These are phyloP conservation scores for Gorilla gorilla DNA, from an alignment of 2,113 vertebrate species.

Conservation along the genomic window DNA sequence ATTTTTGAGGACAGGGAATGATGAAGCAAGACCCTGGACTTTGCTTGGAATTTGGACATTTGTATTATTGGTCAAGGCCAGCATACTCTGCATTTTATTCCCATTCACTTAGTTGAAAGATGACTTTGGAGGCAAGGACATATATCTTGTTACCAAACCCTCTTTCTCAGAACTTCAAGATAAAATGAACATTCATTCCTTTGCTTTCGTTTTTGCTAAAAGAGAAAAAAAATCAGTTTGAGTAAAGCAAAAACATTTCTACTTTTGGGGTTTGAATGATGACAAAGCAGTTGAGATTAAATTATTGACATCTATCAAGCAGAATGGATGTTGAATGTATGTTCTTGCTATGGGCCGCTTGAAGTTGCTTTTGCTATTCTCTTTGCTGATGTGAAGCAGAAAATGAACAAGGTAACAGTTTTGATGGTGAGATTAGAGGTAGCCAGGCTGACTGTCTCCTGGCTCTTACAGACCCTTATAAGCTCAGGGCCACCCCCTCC, in stretches of 20 bases:
- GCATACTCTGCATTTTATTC: background rate
- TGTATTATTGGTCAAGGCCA: background rate
- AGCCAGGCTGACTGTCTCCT: constrained; percentile 99
- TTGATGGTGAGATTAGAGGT: constrained; percentile 93
- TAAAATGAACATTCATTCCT: background rate
- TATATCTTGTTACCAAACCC: background rate
- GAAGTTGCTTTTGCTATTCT: constrained; percentile 35
- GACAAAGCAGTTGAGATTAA: background rate
- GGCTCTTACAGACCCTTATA: constrained; percentile 76
- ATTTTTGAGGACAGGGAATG: background rate
- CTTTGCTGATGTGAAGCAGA: constrained; percentile 88
- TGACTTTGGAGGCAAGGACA: background rate
- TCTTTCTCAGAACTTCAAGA: background rate
- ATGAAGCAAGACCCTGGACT: background rate
- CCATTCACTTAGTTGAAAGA: background rate
- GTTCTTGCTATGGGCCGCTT: background rate
- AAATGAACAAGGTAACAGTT: constrained; percentile 88
- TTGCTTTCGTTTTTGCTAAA: background rate
- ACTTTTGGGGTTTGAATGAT: background rate
- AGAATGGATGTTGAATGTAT: background rate
- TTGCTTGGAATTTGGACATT: background rate
- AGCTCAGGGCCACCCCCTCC: constrained; percentile 85
- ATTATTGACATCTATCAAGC: background rate
- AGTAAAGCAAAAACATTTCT: background rate
- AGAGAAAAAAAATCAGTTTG: background rate